Base-by-base conservation (phyloP, 2,888 invertebrate genomes). In the Mystacides longicornis region DNA sequence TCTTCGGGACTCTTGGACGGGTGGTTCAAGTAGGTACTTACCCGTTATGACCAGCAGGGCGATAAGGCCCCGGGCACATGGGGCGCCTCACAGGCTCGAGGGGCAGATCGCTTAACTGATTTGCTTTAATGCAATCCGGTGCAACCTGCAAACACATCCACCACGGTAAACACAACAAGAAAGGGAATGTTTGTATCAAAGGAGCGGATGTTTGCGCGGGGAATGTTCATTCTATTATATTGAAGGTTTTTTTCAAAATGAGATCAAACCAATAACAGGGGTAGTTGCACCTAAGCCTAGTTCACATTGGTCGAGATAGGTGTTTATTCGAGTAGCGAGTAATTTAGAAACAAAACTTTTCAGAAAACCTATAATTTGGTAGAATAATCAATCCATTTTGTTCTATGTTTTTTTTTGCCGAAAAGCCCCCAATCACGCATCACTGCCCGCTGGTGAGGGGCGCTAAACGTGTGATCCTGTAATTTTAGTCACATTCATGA, bases 41-140 rank as follows among this genome's bases (percentile, higher is more conserved):
- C n/a, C 49, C 49, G 42, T 37, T 43, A 21, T 37, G 20, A 21
- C 43, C 46, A 45, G 51, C 51, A 19, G 22, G 48, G 59, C 47
- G 59, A 59, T 59, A 57, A 56, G 59, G 51, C 42, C 56, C 11
- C 33, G 21, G 43, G 27, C 46, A 37, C 23, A 18, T 50, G 45
- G 53, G 37, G 49, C 19, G 3, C 5, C 4, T 46, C 52, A 56
- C 37, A 52, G 54, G 47, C 57, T 23, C 47, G 49, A 43, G 51
- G 56, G 56, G 56, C 54, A 57, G 59, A 57, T 59, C 59, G 59
- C 59, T 59, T 59, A 59, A 46, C 56, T 57, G 59, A 59, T 59
- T 59, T 54, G 53, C 50, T 52, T 54, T 48, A 51, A 51, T 46
- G 49, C 47, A 54, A 23, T 23, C 31, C 23, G 31, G 37, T 37